A percentile compares a stretch with the other conserved stretches of the same genome.
Conservation (phyloP, 2,888 invertebrate species). For the Tetranychus piercei region DNA sequence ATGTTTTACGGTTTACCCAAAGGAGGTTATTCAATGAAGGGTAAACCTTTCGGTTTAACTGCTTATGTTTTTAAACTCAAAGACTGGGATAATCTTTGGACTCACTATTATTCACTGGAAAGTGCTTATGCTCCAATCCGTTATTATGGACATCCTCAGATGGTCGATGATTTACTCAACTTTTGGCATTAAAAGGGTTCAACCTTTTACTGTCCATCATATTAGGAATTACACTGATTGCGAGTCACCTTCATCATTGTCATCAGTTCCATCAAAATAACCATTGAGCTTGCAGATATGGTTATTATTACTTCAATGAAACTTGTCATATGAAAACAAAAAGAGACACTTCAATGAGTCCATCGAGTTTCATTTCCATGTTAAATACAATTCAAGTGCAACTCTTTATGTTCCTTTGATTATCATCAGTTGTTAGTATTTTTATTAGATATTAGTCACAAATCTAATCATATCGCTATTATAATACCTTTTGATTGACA, state of each 20-base stretch:
- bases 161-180: conserved; percentile 4
- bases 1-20: conserved; percentile 18
- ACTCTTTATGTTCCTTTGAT: too few relatives aligned
- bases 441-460: too few relatives aligned
- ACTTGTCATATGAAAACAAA: too few relatives aligned
- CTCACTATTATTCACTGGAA: background rate
- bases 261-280: background rate
- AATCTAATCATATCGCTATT: too few relatives aligned
- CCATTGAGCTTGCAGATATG: background rate
- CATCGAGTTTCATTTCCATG: too few relatives aligned
- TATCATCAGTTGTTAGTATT: too few relatives aligned
- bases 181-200: conserved; percentile 1
- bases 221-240: too few relatives aligned
- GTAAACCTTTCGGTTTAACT: conserved; percentile 14
- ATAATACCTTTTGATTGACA: too few relatives aligned
- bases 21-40: conserved; percentile 17
- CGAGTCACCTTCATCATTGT: background rate
- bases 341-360: too few relatives aligned
- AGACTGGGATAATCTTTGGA: conserved; percentile 11
- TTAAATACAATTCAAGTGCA: too few relatives aligned
- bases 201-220: background rate
- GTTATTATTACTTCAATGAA: too few relatives aligned
- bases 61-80: conserved; percentile 14
- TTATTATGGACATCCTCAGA: background rate
- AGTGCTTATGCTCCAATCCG: conserved; percentile 5